A percentile compares a stretch with the other conserved stretches of the same genome.
Conservation (phyloP, 2,113 vertebrate genomes). For the Chloropsis cyanopogon region DNA sequence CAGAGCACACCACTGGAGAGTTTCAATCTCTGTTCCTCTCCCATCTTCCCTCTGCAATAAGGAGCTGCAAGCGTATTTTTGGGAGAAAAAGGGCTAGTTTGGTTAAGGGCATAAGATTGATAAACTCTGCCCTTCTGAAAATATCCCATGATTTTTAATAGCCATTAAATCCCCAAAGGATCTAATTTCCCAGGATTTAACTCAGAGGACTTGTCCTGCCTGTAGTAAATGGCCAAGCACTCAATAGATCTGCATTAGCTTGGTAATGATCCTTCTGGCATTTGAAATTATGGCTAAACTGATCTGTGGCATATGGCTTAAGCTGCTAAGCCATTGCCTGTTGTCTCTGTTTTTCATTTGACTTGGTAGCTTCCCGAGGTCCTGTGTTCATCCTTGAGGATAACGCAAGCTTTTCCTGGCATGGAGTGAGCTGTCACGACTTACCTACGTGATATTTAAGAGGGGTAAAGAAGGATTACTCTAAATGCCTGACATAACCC, state of each 20-base stretch:
- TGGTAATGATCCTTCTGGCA: background rate
- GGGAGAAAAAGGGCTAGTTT: background rate
- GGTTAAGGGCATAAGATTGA: background rate
- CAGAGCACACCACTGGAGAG: background rate
- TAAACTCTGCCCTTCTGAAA: background rate
- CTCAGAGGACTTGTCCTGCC: background rate
- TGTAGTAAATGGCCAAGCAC: background rate
- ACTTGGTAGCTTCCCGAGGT: slow-evolving; percentile 22
- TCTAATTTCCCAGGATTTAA: background rate
- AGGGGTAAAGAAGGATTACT: background rate
- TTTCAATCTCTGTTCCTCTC: background rate
- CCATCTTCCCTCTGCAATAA: background rate
- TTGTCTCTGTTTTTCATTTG: slow-evolving; percentile 41
- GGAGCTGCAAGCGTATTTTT: background rate
- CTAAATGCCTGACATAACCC: background rate
- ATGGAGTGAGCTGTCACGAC: background rate
- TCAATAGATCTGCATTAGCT: slow-evolving; percentile 31
- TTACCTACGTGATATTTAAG: slow-evolving; percentile 4
- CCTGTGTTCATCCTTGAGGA: slow-evolving; percentile 12
- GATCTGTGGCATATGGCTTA: slow-evolving; percentile 9
- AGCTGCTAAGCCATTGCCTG: background rate
- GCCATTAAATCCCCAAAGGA: background rate
- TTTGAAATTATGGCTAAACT: background rate
- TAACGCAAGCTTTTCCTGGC: background rate
- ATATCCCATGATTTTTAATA: background rate